Evolutionary conservation across 2,113 vertebrate genomes (phyloP), one percentile per base, ranked within the genome.

Genomic region (Engraulis encrasicolus): DNA sequence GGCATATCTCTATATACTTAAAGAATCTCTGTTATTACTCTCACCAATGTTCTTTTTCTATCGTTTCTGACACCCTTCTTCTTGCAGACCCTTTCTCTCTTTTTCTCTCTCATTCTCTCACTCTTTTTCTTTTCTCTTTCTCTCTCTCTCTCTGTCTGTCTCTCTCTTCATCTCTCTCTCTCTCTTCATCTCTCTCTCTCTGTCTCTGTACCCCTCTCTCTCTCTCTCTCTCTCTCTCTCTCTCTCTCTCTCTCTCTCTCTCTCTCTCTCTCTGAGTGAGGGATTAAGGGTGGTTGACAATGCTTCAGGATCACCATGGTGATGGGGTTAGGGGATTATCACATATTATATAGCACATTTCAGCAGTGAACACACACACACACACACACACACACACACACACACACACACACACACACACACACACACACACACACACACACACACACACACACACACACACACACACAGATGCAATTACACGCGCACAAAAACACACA

Each of bases 271-370:
- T 40, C 15, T 23, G 80, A 54, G 52, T 80, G 18, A 34, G n/a
- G 85, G 48, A 83, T 80, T 86, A 71, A 34, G 54, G 74, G 14
- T 58, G 45, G 19, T 66, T 78, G 27, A 50, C 61, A 74, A 71
- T 82, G 58, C 61, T 71, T 66, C 58, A 23, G 78, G n/a, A 81
- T 54, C 66, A 80, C 48, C 7, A 20, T 36, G 31, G 34, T 36
- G 20, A 78, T 80, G 36, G 1, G 49, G 45, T 20, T 74, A 78
- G 45, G 38, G 66, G 66, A 81, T 83, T 83, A 77, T 49, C 52
- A 71, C 50, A 49, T 78, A 81, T 83, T 86, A 83, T 36, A 74
- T 34, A 40, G 36, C 50, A 18, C 50, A 36, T 78, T 54, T 78
- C 17, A 81, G 18, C 40, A 79, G 78, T 77, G 34, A 86, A 48